Conservation (phyloP, 2,797 vertebrate species). For the Schizothorax lantsangensis region DNA sequence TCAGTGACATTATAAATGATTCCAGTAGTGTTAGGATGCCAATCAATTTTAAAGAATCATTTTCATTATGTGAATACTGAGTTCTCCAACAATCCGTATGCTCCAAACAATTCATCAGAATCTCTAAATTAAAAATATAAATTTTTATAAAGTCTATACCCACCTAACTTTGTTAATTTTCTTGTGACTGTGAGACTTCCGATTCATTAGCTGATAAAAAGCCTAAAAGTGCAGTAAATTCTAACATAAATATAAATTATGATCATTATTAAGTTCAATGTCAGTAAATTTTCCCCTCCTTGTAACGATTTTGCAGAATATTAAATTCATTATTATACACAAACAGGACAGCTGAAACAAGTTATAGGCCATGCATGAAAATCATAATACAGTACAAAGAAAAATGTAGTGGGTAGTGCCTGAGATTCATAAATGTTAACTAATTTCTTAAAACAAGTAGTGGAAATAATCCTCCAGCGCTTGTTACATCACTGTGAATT, state of each 20-base stretch:
- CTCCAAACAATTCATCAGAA: too few relatives aligned
- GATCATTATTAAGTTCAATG: background rate
- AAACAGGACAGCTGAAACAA: background rate
- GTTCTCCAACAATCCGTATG: too few relatives aligned
- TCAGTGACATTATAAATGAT: too few relatives aligned
- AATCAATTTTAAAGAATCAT: too few relatives aligned
- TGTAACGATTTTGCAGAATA: background rate
- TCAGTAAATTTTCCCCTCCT: background rate
- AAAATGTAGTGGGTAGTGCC: background rate
- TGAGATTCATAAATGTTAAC: conserved; percentile 1
- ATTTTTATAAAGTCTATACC: too few relatives aligned
- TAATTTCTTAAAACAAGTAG: background rate
- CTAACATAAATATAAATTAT: too few relatives aligned
- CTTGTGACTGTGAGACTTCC: background rate
- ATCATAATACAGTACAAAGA: background rate
- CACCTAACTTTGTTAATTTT: background rate
- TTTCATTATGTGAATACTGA: too few relatives aligned
- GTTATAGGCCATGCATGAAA: background rate
- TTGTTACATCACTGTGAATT: background rate
- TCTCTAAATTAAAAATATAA: too few relatives aligned
- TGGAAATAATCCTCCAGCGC: background rate
- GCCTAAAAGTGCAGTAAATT: too few relatives aligned
- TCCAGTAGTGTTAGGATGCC: too few relatives aligned
- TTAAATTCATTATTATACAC: background rate
- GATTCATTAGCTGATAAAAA: background rate